A percentile compares a stretch with the other conserved stretches of the same genome.
Conservation (phyloP, 2,113 vertebrate genomes). For the Neotoma lepida region DNA sequence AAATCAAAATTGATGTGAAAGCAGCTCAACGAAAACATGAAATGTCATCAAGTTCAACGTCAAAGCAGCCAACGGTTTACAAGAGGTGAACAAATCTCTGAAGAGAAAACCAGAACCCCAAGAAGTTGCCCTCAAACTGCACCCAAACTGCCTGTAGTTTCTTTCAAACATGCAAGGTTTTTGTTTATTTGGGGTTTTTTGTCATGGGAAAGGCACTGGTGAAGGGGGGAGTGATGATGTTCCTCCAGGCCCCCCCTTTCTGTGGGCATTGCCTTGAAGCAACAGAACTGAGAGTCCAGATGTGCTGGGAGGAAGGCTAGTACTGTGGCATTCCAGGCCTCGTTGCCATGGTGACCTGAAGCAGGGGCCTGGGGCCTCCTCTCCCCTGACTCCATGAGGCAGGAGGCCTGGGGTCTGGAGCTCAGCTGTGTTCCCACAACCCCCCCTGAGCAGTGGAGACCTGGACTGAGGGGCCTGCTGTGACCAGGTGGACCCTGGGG, state of each 20-base stretch:
- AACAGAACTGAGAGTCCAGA: conserved; percentile 75
- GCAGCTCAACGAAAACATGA: conserved; percentile 83
- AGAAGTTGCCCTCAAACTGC: conserved; percentile 75
- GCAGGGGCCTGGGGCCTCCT: conserved; percentile 77
- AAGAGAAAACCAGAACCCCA: conserved; percentile 75
- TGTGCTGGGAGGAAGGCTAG: conserved; percentile 75
- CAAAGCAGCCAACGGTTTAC: conserved; percentile 82
- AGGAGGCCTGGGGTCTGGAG: conserved; percentile 77
- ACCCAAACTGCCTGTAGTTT: conserved; percentile 80
- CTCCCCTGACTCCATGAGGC: conserved; percentile 70
- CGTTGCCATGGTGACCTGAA: conserved; percentile 80
- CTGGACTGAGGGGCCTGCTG: conserved; percentile 65
- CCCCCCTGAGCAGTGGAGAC: conserved; percentile 59
- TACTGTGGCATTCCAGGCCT: conserved; percentile 76
- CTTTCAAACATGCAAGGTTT: conserved; percentile 73
- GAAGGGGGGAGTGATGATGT: conserved; percentile 68
- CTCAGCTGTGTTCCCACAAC: conserved; percentile 73
- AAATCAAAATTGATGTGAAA: conserved; percentile 81
- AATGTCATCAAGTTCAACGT: conserved; percentile 82
- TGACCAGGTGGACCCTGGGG: conserved; percentile 72
- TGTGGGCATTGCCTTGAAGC: conserved; percentile 75
- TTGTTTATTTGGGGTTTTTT: neutral
- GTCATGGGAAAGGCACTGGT: conserved; percentile 49
- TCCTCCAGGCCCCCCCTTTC: conserved; percentile 70
- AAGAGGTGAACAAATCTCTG: conserved; percentile 75